These are phyloP conservation scores for Dermochelys coriacea DNA, from an alignment of 2,797 vertebrate species.

Conservation along the genomic window DNA sequence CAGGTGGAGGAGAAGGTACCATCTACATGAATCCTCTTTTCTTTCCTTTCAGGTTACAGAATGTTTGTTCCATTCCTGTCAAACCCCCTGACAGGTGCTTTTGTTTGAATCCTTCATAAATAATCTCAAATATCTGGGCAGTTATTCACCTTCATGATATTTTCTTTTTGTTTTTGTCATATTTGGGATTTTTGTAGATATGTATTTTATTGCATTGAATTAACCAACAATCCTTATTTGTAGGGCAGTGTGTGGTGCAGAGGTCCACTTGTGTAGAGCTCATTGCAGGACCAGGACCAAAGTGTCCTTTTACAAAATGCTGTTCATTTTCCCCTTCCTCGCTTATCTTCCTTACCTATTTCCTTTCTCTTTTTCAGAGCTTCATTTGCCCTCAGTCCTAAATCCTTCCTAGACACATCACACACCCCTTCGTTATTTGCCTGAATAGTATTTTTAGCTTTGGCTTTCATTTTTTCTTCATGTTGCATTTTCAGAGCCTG, in stretches of 20 bases:
- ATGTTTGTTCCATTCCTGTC: background rate
- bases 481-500: background rate
- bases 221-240: background rate
- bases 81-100: background rate
- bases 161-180: rapidly evolving
- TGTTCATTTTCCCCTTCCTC: background rate
- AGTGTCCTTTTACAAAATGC: background rate
- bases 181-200: rapidly evolving
- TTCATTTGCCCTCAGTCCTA: background rate
- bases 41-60: background rate
- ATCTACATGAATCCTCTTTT: background rate
- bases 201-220: rapidly evolving
- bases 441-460: background rate
- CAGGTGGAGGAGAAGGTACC: background rate
- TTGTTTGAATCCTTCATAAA: background rate
- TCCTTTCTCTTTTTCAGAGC: background rate
- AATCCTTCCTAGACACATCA: rapidly evolving
- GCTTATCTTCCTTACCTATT: background rate
- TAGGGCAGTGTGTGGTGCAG: background rate
- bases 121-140: background rate
- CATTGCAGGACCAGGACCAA: rapidly evolving
- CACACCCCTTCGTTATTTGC: background rate
- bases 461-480: background rate
- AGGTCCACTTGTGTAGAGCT: rapidly evolving
- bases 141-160: rapidly evolving